phyloP scores from a whole-genome alignment of 2,113 vertebrate species.

The Cranoglanis bouderius region DNA sequence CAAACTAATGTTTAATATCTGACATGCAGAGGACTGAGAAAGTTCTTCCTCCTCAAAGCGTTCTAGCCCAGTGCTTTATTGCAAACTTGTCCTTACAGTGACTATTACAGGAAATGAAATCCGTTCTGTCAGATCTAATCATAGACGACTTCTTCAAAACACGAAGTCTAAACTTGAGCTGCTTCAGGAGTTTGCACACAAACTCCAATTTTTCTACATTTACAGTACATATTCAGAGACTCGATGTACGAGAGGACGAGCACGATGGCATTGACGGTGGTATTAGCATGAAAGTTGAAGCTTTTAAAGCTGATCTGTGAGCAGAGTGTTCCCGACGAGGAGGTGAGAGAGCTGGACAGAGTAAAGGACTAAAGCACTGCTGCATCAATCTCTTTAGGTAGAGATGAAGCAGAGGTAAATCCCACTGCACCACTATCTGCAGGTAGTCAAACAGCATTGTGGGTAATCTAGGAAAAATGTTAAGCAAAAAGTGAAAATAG shows the following conservation, averaged over 20 bases:
- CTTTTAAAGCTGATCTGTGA: not conserved
- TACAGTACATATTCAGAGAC: not conserved
- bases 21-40: constrained; percentile 33
- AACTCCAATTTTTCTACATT: not conserved
- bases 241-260: not conserved
- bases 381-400: not conserved
- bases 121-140: constrained; percentile 45
- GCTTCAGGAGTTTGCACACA: not conserved
- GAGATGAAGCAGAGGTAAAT: not conserved
- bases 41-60: constrained; percentile 41
- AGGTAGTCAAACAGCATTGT: not conserved
- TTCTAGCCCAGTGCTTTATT: constrained; percentile 42
- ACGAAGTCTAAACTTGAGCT: constrained; percentile 23
- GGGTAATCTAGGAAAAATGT: not conserved
- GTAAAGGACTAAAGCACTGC: not conserved
- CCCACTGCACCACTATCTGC: not conserved
- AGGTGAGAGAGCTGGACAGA: not conserved
- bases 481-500: not conserved
- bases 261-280: not conserved
- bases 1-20: constrained; percentile 42
- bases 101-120: constrained; percentile 48
- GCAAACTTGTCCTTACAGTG: constrained; percentile 45
- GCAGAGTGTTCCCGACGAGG: not conserved
- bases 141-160: not conserved
- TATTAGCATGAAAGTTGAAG: not conserved